Evolutionary conservation across 64 coral and sea anemone species (phyloP), one percentile per base, ranked within the genome.

Genomic region (Anthopleura sola): DNA sequence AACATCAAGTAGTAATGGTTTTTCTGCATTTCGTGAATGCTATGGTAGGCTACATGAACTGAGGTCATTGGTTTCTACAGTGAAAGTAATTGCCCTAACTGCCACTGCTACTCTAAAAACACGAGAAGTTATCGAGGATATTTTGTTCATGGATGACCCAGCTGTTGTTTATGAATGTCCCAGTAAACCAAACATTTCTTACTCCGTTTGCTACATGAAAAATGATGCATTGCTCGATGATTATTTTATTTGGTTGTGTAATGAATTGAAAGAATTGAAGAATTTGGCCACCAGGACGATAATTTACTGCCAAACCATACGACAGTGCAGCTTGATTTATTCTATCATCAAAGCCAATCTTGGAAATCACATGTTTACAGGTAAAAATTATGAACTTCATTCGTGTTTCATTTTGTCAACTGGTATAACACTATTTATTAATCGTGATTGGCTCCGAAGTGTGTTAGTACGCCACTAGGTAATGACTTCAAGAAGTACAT

Each of bases 281-380:
- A 77, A 79, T 23, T 85, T 31, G 21, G 48, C 82, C 34, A 36
- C 38, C 46, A 37, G 49, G 18, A 92, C 90, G 19, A 92, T 92
- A 24, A 78, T 92, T 78, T 92, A 87, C 49, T 88, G 90, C 23
- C 90, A 92, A 55, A 92, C 90, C 9, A 92, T 92, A 56, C 68
- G 57, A 3, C 85, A 87, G n/a, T 92, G 90, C 71, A 39, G 0
- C 38, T 21, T 84, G 5, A 49, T 92, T 16, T 92, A 92, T 33
- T 68, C 80, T 20, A 83, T 50, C 26, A 23, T 87, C 21, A 92
- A 84, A 78, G 58, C 21, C 56, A 87, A 87, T 55, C 78, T 88
- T 58, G 86, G 80, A 48, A 12, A 21, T 20, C n/a, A 60, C 19
- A 33, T 92, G 44, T 86, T 64, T 68, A 28, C 48, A 23, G 44